These are phyloP conservation scores for Cynopterus sphinx DNA, from an alignment of 2,797 vertebrate genomes.

Conservation along the genomic window DNA sequence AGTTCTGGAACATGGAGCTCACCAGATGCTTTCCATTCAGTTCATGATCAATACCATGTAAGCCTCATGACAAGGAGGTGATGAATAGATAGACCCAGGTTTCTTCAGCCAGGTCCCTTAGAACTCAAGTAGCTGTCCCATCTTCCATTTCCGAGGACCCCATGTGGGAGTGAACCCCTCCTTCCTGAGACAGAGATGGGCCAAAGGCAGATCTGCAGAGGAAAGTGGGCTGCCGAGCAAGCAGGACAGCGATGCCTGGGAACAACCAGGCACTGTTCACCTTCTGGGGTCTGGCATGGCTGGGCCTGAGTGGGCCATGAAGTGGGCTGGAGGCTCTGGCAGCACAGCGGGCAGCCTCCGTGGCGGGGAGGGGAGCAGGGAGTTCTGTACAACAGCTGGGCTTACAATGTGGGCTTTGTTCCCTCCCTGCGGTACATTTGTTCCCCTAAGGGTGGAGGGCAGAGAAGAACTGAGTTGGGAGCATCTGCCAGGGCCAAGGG, in stretches of 20 bases:
- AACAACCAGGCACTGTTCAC: slow-evolving; percentile 64
- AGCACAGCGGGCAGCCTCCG: background rate
- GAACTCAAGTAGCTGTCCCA: background rate
- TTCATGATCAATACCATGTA: background rate
- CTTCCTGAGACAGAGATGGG: background rate
- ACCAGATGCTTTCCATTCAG: background rate
- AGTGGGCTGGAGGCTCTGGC: background rate
- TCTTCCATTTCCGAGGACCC: slow-evolving; percentile 37
- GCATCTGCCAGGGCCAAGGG: slow-evolving; percentile 3
- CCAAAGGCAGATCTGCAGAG: background rate
- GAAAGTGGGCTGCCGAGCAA: background rate
- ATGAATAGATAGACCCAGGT: background rate
- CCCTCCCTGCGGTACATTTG: slow-evolving; percentile 16
- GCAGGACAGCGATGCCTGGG: background rate
- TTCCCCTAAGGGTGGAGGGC: background rate
- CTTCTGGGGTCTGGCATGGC: slow-evolving; percentile 45
- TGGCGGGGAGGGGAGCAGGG: too few species aligned
- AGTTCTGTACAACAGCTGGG: background rate
- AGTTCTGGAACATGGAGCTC: background rate
- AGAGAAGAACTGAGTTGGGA: background rate
- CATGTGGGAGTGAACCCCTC: background rate
- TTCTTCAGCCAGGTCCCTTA: background rate
- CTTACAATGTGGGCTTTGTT: slow-evolving; percentile 60
- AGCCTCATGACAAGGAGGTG: background rate
- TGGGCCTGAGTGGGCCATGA: slow-evolving; percentile 65